Evolutionary conservation across 2,113 vertebrate species (phyloP).

Genomic region (Oplegnathus fasciatus): DNA sequence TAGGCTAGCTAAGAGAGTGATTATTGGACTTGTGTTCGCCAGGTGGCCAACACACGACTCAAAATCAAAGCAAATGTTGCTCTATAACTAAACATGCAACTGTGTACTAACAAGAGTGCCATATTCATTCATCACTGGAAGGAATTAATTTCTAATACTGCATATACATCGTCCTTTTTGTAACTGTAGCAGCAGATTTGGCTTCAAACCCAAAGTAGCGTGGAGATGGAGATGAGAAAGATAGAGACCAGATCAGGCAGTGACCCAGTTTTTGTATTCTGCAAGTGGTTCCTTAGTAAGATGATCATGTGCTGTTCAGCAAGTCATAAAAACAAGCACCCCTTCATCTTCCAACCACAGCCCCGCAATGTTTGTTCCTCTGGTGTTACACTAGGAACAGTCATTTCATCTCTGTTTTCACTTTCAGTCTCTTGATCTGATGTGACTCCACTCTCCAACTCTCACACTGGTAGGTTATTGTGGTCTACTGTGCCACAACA

Average conservation of each 20-base stretch:
- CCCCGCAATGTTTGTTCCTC: not conserved
- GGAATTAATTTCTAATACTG: not conserved
- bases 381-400: not conserved
- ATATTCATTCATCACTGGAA: not conserved
- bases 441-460: not conserved
- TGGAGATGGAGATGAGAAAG: constrained; percentile 1
- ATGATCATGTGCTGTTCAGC: constrained; percentile 19
- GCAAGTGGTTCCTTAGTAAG: not conserved
- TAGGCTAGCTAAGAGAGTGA: too few species aligned
- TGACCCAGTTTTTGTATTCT: constrained; percentile 18
- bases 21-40: too few species aligned
- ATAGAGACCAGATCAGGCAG: not conserved
- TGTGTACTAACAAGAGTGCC: not conserved
- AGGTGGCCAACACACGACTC: not conserved
- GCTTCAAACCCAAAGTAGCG: not conserved
- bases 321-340: not conserved
- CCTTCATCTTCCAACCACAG: not conserved
- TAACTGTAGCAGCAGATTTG: not conserved
- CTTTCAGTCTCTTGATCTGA: not conserved
- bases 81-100: not conserved
- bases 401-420: not conserved
- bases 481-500: not conserved
- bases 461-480: not conserved
- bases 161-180: not conserved
- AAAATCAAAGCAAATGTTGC: not conserved